Base-by-base conservation (phyloP, 2,113 vertebrate genomes). In the Columbina picui region DNA sequence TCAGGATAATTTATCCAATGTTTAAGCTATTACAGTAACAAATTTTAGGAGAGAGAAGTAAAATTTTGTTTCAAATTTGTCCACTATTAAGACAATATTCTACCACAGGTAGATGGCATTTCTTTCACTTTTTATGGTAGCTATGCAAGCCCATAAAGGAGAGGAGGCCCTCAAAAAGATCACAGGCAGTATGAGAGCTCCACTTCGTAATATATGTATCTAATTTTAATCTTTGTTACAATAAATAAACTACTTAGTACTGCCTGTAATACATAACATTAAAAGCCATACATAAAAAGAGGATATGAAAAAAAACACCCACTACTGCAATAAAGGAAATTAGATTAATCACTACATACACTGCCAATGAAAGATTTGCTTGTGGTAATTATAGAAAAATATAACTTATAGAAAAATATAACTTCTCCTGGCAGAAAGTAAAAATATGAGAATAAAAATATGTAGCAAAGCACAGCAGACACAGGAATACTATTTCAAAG, bases 331-430 rank as follows among this genome's bases (percentile, higher is more conserved):
- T 81, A 80, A 95, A 87, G 30, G 36, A 90, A 93, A 89, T 74
- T 9, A 0, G 0, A 77, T 78, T 88, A 90, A 93, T 96, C 88
- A 71, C 19, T 93, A 8, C 29, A 18, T 80, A 38, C 2, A 0
- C 60, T 92, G 74, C 67, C 87, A 93, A 89, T 80, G 65, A 91
- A 94, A 93, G 57, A 94, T 89, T 94, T 81, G 10, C 61, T 70
- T 94, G 52, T 45, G 27, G 59, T 85, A 85, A 93, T 92, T 95
- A 92, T 2, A 95, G 84, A 77, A 93, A 84, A 95, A 90, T 94
- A 96, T 45, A 97, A 82, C 70, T 92, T 95, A 92, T 2, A 95
- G 84, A 79, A 93, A 84, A 95, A 90, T 94, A 96, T 41, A 97
- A 82, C 27, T 95, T 93, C 34, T n/a, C 32, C 63, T 8, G 39